Percentiles rank a stretch among this genome's conserved stretches.
Conservation (phyloP, 2,113 vertebrate species). For the Psophia crepitans region DNA sequence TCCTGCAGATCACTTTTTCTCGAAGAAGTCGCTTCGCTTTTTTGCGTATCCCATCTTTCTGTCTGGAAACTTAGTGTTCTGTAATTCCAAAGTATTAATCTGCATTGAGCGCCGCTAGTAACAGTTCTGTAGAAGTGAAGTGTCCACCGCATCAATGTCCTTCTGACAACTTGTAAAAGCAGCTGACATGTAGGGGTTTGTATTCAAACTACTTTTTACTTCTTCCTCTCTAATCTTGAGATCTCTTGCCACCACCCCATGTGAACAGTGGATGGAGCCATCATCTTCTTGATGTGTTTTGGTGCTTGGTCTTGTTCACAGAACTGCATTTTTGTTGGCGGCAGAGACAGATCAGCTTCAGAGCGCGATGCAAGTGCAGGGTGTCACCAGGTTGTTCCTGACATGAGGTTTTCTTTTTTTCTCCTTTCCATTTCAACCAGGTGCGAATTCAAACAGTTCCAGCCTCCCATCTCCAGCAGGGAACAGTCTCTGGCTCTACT, state of each 20-base stretch:
- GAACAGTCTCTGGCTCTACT: slow-evolving; percentile 82
- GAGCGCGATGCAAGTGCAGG: neutral
- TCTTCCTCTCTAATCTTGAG: neutral
- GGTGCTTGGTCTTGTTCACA: neutral
- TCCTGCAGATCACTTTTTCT: neutral
- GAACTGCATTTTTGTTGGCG: neutral
- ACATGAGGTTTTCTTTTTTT: neutral
- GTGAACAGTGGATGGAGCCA: neutral
- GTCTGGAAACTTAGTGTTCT: neutral
- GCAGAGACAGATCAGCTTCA: neutral
- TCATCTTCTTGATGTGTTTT: neutral
- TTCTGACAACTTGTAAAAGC: neutral
- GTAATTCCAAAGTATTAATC: neutral
- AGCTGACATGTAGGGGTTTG: neutral
- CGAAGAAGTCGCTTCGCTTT: neutral
- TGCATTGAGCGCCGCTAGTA: neutral
- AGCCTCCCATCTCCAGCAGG: slow-evolving; percentile 90
- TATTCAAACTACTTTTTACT: neutral
- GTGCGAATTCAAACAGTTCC: slow-evolving; percentile 94
- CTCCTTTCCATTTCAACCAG: slow-evolving; percentile 58
- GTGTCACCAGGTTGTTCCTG: neutral
- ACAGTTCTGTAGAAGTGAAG: neutral
- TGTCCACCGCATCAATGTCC: neutral
- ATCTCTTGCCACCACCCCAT: neutral
- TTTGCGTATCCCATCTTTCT: neutral